Conservation (phyloP, 1,140 invertebrate species). For the Habropoda laboriosa region DNA sequence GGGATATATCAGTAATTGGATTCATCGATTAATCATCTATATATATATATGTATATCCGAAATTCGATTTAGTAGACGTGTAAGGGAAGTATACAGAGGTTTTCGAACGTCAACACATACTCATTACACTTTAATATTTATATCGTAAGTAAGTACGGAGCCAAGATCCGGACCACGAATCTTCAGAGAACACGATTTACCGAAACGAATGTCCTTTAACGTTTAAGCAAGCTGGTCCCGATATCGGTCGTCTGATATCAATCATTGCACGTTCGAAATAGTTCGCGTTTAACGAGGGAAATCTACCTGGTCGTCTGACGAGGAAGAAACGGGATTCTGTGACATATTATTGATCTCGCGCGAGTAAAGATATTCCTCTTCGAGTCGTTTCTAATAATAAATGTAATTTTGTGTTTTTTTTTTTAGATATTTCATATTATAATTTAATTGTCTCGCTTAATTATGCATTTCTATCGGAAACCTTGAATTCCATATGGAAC, state of each 20-base stretch:
- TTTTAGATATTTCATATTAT: too few relatives aligned
- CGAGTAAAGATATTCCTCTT: background rate
- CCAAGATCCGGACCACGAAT: background rate
- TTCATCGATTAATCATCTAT: slow-evolving; percentile 39
- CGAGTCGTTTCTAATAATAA: too few relatives aligned
- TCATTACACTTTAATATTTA: slow-evolving; percentile 36
- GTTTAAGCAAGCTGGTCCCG: slow-evolving; percentile 6
- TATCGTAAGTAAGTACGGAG: background rate
- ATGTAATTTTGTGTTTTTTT: too few relatives aligned
- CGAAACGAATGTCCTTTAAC: slow-evolving; percentile 15
- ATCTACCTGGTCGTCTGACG: background rate
- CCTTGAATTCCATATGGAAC: background rate
- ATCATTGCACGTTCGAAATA: slow-evolving; percentile 22
- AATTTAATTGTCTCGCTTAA: too few relatives aligned
- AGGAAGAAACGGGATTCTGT: background rate
- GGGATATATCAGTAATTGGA: slow-evolving; percentile 35
- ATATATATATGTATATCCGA: slow-evolving; percentile 11
- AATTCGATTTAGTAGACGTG: slow-evolving; percentile 27
- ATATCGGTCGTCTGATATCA: slow-evolving; percentile 17
- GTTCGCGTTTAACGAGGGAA: background rate
- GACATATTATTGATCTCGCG: background rate
- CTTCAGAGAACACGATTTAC: slow-evolving; percentile 10
- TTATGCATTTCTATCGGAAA: too few relatives aligned
- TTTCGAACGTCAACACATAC: slow-evolving; percentile 40
- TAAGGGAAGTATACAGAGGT: slow-evolving; percentile 24